Percentiles rank a stretch among this genome's conserved stretches.
phyloP scores from a whole-genome alignment of 2,888 invertebrate species.

The Drosophila affinis region DNA sequence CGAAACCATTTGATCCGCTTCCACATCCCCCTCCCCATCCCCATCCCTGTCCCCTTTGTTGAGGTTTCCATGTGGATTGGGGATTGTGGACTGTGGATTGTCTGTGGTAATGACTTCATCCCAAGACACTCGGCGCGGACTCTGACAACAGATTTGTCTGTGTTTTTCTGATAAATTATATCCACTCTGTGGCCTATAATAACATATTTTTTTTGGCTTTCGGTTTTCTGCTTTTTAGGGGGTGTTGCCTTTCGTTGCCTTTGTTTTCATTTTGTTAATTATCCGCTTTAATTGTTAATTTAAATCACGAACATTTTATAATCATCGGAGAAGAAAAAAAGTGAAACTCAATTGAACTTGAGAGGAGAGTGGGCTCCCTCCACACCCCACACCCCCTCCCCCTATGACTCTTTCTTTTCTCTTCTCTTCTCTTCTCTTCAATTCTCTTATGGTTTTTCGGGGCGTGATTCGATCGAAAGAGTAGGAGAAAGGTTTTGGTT shows the following conservation, averaged over 20 bases:
- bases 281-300: constrained; percentile 71
- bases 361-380: constrained; percentile 8
- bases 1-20: constrained; percentile 57
- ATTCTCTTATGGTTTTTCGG: constrained; percentile 22
- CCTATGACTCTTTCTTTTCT: neutral
- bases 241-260: constrained; percentile 29
- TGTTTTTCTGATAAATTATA: constrained; percentile 31
- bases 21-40: neutral
- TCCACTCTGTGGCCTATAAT: constrained; percentile 42
- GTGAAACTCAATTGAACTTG: constrained; percentile 65
- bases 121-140: constrained; percentile 24
- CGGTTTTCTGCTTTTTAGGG: constrained; percentile 20
- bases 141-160: constrained; percentile 36
- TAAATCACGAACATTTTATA: constrained; percentile 48
- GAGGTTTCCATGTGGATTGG: constrained; percentile 21
- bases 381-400: neutral
- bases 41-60: constrained; percentile 1
- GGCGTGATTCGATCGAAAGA: constrained; percentile 25
- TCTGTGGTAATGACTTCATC: constrained; percentile 73
- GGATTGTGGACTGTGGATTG: constrained; percentile 25
- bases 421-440: constrained; percentile 10
- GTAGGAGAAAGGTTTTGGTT: constrained; percentile 20
- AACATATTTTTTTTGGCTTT: constrained; percentile 55
- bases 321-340: constrained; percentile 39
- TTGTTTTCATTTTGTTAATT: constrained; percentile 68